Conservation (phyloP, 1,140 invertebrate species). For the Bombus haemorrhoidalis region DNA sequence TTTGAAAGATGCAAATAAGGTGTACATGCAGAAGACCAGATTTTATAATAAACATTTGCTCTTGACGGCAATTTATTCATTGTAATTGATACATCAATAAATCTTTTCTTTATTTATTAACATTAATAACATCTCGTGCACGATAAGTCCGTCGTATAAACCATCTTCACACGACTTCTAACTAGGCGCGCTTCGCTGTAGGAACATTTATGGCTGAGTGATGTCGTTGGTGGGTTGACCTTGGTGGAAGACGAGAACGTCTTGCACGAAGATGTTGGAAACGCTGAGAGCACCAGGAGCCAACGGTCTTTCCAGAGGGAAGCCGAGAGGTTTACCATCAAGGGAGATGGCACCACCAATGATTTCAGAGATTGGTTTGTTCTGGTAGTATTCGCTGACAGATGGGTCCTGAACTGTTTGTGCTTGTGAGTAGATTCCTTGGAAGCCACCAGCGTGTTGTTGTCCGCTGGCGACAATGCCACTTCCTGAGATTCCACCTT, state of each 20-base stretch:
- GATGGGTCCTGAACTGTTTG: constrained; percentile 63
- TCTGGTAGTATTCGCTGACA: constrained; percentile 72
- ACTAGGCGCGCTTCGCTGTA: constrained; percentile 10
- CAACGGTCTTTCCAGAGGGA: constrained; percentile 82
- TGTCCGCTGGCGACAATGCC: constrained; percentile 66
- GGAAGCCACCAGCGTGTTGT: constrained; percentile 69
- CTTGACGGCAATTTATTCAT: constrained; percentile 66
- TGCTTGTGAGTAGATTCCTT: constrained; percentile 44
- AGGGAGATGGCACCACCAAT: constrained; percentile 78
- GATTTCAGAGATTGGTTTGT: constrained; percentile 68
- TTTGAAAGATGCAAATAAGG: background rate
- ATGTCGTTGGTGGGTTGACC: constrained; percentile 67
- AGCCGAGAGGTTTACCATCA: constrained; percentile 81
- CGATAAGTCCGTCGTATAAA: constrained; percentile 13
- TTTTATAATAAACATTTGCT: constrained; percentile 35
- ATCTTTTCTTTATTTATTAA: constrained; percentile 38
- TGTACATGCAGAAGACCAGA: background rate
- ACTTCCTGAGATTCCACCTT: constrained; percentile 39
- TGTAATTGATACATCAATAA: constrained; percentile 58
- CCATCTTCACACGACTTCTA: background rate
- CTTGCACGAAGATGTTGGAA: constrained; percentile 79
- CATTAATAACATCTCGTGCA: constrained; percentile 17
- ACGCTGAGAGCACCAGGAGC: constrained; percentile 75
- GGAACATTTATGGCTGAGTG: constrained; percentile 50
- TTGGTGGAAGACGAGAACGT: constrained; percentile 80